These are phyloP conservation scores for Entomobrya multifasciata DNA, from an alignment of 2,888 invertebrate genomes.

Conservation along the genomic window DNA sequence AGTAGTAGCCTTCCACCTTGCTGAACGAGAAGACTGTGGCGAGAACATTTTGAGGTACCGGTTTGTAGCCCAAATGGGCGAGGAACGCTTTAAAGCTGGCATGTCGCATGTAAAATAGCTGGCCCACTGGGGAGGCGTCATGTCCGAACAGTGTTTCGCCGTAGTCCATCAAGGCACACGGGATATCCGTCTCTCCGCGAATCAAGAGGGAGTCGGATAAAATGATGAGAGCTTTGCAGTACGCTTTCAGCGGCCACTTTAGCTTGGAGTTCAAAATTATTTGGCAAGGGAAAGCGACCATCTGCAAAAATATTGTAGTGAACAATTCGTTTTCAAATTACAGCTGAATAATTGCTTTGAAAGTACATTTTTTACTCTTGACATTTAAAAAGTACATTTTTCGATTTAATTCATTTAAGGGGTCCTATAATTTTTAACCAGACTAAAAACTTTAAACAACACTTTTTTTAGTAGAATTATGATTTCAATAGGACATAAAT, in stretches of 20 bases:
- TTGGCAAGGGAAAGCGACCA: slow-evolving; percentile 74
- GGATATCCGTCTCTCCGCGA: slow-evolving; percentile 70
- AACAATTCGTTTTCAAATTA: no score
- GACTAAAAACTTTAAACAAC: no score
- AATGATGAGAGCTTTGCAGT: slow-evolving; percentile 72
- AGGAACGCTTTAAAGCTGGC: slow-evolving; percentile 68
- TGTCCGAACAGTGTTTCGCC: slow-evolving; percentile 71
- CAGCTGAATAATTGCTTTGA: no score
- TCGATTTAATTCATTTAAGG: no score
- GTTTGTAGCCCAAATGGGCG: slow-evolving; percentile 67
- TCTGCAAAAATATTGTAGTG: slow-evolving; percentile 54
- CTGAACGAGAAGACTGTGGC: slow-evolving; percentile 69
- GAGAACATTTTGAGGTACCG: slow-evolving; percentile 68
- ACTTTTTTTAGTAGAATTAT: no score
- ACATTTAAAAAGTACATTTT: no score
- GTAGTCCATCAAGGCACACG: slow-evolving; percentile 69
- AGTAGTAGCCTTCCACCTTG: slow-evolving; percentile 73
- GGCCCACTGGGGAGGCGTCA: slow-evolving; percentile 73
- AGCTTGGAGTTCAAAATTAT: slow-evolving; percentile 71
- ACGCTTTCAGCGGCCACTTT: slow-evolving; percentile 72
- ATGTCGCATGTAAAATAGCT: slow-evolving; percentile 72
- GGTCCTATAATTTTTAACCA: background rate
- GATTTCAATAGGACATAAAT: no score
- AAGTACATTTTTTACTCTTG: no score
- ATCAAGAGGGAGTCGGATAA: slow-evolving; percentile 62